These are phyloP conservation scores for Temnothorax nylanderi DNA, from an alignment of 1,140 invertebrate genomes.

Conservation along the genomic window DNA sequence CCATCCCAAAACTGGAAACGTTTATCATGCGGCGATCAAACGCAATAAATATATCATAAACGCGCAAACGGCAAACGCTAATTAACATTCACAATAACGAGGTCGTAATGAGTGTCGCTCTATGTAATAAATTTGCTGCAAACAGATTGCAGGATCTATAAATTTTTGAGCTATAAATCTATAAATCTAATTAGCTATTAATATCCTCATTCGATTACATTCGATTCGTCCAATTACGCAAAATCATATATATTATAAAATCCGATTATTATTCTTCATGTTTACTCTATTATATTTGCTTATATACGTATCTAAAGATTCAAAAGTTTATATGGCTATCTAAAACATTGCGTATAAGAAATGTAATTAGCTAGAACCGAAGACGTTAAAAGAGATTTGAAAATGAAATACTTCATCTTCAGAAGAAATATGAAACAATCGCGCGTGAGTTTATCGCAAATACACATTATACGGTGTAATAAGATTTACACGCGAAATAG, in stretches of 20 bases:
- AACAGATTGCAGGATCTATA: neutral
- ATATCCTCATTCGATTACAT: neutral
- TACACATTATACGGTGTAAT: neutral
- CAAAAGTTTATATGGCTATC: too few species aligned
- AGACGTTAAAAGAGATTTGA: neutral
- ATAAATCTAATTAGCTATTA: constrained; percentile 18
- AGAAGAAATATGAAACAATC: neutral
- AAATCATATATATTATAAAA: neutral
- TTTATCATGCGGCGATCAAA: constrained; percentile 1
- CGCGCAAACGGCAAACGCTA: neutral
- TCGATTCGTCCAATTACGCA: neutral
- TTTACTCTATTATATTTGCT: neutral
- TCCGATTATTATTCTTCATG: neutral
- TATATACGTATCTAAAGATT: neutral
- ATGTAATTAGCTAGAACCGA: neutral
- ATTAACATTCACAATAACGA: constrained; percentile 44
- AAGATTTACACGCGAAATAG: constrained; percentile 22
- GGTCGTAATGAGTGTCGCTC: neutral
- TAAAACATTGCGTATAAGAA: neutral
- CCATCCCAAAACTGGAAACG: constrained; percentile 15
- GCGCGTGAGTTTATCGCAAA: neutral
- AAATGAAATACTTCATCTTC: neutral
- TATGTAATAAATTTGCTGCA: neutral
- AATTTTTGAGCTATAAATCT: constrained; percentile 15
- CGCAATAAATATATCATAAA: constrained; percentile 35